Evolutionary conservation across 2,797 vertebrate genomes (phyloP).

Genomic region (Poeciliopsis paucimaculata): DNA sequence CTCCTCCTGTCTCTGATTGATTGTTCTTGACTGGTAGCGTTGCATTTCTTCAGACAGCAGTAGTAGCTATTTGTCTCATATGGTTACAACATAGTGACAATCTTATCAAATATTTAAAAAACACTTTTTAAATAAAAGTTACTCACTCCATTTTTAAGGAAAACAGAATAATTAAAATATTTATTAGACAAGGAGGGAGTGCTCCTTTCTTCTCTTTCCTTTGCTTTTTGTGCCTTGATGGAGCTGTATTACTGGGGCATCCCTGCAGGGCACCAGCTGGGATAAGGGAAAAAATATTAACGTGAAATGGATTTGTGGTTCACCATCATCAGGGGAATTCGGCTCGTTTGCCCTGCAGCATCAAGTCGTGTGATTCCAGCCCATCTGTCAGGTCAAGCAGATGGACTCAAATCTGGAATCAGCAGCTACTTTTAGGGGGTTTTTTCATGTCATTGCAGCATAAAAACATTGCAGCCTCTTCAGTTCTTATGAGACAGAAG

Average conservation of each 20-base stretch:
- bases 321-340: conserved; percentile 61
- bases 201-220: not conserved
- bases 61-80: too few species aligned
- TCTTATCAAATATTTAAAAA: too few species aligned
- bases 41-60: too few species aligned
- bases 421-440: conserved; percentile 2
- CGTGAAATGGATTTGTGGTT: conserved; percentile 79
- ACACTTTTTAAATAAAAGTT: too few species aligned
- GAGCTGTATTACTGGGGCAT: conserved; percentile 66
- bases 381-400: conserved; percentile 32
- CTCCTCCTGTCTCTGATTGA: too few species aligned
- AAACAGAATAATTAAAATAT: conserved; percentile 3
- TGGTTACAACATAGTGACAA: too few species aligned
- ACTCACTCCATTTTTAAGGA: not conserved
- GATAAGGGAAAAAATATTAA: conserved; percentile 62
- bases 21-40: too few species aligned
- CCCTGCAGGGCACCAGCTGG: conserved; percentile 50
- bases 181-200: not conserved
- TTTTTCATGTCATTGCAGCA: conserved; percentile 1
- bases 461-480: not conserved
- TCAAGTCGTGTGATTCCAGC: conserved; percentile 33
- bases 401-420: conserved; percentile 37
- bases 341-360: conserved; percentile 47
- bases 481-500: not conserved
- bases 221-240: conserved; percentile 25